Evolutionary conservation across 37 sponge, comb jelly and placozoan genomes (phyloP).

Genomic region (Oopsacas minuta): DNA sequence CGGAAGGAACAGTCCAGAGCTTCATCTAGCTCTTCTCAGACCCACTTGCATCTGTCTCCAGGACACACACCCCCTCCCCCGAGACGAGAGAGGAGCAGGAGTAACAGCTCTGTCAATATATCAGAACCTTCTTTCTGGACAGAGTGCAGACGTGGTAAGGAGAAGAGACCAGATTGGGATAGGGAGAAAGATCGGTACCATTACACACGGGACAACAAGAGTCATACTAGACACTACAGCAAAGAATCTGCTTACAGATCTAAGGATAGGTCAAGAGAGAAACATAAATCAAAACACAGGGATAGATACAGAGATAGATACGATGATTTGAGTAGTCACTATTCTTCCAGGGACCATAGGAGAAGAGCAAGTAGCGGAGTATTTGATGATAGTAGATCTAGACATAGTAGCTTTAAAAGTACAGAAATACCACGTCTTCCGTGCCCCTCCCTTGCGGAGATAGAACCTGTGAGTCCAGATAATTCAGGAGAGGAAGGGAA

Average conservation of each 20-base stretch:
- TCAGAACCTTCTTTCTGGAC: constrained; percentile 3
- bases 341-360: not conserved
- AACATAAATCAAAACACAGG: not conserved
- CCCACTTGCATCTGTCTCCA: not conserved
- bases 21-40: not conserved
- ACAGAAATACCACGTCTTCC: not conserved
- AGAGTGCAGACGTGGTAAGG: not conserved
- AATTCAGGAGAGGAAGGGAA: not conserved
- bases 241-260: not conserved
- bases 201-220: not conserved
- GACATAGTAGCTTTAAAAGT: not conserved
- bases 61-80: not conserved
- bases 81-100: not conserved
- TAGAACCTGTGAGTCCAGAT: not conserved
- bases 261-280: not conserved
- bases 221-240: not conserved
- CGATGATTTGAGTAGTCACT: not conserved
- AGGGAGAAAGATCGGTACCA: not conserved
- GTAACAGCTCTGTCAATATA: not conserved
- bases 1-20: not conserved
- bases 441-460: not conserved
- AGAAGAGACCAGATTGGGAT: not conserved
- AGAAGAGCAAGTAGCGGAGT: not conserved
- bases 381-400: not conserved
- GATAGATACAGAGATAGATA: not conserved